These are phyloP conservation scores for Epinotia brunnichana DNA, from an alignment of 2,888 invertebrate genomes.

Conservation along the genomic window DNA sequence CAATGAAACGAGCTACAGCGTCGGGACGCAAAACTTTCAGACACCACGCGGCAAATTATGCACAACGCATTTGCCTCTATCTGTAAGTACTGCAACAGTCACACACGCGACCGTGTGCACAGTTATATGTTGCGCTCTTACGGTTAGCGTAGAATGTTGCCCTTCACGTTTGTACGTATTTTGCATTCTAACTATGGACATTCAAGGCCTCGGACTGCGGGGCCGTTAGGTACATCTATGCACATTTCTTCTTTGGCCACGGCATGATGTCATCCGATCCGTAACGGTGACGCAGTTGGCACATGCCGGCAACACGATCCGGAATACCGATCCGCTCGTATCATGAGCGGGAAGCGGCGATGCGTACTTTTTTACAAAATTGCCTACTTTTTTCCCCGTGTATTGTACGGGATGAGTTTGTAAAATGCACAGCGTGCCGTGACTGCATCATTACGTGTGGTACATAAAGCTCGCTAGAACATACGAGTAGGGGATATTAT, in stretches of 20 bases:
- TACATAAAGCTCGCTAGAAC: conserved; percentile 67
- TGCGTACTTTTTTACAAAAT: conserved; percentile 38
- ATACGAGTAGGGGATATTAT: conserved; percentile 67
- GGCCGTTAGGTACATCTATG: conserved; percentile 44
- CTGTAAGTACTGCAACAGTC: conserved; percentile 26
- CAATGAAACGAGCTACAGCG: conserved; percentile 47
- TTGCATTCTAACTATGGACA: conserved; percentile 28
- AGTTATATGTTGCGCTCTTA: conserved; percentile 39
- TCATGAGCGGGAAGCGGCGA: conserved; percentile 42
- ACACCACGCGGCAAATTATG: conserved; percentile 47
- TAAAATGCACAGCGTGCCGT: conserved; percentile 67
- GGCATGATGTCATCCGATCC: conserved; percentile 62
- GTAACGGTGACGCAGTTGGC: conserved; percentile 73
- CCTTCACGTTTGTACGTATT: conserved; percentile 31
- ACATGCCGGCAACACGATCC: conserved; percentile 65
- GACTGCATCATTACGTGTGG: conserved; percentile 72
- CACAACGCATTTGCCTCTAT: conserved; percentile 43
- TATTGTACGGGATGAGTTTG: conserved; percentile 58
- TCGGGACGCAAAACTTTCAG: conserved; percentile 49
- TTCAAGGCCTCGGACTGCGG: conserved; percentile 17
- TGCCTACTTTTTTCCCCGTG: conserved; percentile 36
- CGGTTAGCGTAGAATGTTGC: conserved; percentile 34
- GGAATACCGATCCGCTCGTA: conserved; percentile 53
- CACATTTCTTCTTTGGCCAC: conserved; percentile 49
- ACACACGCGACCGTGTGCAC: conserved; percentile 20